These are phyloP conservation scores for Agrenia bidenticulata DNA, from an alignment of 2,888 invertebrate genomes.

Conservation along the genomic window DNA sequence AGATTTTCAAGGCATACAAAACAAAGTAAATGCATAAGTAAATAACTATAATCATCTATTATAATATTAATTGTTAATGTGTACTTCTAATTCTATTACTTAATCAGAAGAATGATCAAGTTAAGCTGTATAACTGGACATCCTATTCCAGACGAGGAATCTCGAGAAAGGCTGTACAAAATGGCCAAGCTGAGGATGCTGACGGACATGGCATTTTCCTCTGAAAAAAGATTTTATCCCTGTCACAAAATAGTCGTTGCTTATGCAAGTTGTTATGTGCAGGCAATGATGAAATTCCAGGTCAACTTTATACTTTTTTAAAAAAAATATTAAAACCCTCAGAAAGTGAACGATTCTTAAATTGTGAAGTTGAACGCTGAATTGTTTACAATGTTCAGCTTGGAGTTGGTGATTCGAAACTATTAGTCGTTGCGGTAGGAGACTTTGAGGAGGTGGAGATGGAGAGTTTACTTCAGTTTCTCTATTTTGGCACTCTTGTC, in stretches of 20 bases:
- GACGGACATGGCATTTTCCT: background rate
- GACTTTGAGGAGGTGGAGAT: background rate
- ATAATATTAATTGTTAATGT: no score
- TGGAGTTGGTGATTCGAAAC: background rate
- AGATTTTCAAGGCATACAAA: no score
- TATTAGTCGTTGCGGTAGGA: background rate
- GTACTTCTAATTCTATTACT: no score
- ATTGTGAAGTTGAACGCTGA: background rate
- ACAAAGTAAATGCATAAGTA: no score
- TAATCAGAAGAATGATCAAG: conserved; percentile 3
- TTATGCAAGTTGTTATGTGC: background rate
- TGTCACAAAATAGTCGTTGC: background rate
- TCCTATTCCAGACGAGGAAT: background rate
- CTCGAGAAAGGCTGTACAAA: background rate
- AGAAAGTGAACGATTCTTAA: background rate
- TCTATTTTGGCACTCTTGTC: background rate
- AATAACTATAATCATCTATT: no score
- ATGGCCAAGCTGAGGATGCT: background rate
- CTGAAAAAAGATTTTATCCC: background rate
- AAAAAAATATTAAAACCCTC: background rate
- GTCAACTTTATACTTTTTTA: no score
- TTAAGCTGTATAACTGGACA: background rate
- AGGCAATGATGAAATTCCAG: background rate
- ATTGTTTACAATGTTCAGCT: background rate
- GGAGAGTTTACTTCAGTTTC: background rate